These are phyloP conservation scores for Crypturellus undulatus DNA, from an alignment of 2,113 vertebrate genomes.

Conservation along the genomic window DNA sequence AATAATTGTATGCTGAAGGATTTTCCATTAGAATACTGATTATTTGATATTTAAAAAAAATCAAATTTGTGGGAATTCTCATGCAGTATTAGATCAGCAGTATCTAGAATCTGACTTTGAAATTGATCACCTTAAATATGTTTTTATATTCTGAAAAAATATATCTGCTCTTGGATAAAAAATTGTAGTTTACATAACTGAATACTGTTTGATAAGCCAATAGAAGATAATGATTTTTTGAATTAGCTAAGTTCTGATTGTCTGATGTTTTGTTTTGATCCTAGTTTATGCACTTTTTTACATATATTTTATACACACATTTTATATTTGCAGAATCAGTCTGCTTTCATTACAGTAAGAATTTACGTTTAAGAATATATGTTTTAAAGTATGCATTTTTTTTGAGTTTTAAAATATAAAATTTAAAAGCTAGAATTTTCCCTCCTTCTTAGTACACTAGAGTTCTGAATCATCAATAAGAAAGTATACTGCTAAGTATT, in stretches of 20 bases:
- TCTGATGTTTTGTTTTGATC: not conserved
- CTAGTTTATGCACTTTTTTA: not conserved
- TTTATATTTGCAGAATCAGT: not conserved
- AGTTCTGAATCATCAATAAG: not conserved
- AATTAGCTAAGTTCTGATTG: not conserved
- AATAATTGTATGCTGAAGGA: not conserved
- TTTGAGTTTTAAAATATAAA: too few relatives aligned
- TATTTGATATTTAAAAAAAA: not conserved
- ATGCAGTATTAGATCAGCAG: not conserved
- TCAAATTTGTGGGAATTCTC: not conserved
- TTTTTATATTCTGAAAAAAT: not conserved
- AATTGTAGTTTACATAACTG: not conserved
- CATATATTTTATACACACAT: not conserved
- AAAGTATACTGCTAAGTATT: not conserved
- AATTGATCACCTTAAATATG: not conserved
- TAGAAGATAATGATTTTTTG: not conserved
- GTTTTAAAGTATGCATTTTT: not conserved
- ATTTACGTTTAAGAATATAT: not conserved
- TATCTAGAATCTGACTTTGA: not conserved
- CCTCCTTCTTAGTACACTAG: not conserved
- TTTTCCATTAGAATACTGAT: not conserved
- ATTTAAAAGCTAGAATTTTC: not conserved
- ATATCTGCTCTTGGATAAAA: not conserved
- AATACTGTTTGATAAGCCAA: not conserved
- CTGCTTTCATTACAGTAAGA: not conserved